phyloP scores from a whole-genome alignment of 2,888 invertebrate species.

The Sicus ferrugineus region DNA sequence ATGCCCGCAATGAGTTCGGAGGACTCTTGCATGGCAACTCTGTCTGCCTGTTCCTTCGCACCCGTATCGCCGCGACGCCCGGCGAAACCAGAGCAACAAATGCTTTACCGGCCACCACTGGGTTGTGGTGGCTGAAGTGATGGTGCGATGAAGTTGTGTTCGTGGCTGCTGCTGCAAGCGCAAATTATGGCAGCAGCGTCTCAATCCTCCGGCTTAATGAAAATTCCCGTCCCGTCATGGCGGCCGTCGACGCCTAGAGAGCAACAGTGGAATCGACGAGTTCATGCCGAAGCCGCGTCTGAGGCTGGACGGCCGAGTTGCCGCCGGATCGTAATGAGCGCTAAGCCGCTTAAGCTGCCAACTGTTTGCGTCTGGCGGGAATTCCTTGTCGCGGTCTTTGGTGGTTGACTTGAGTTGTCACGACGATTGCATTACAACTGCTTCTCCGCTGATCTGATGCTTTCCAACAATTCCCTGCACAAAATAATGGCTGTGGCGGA shows the following conservation, averaged over 20 bases:
- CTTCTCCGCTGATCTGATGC: background rate
- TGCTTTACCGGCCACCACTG: background rate
- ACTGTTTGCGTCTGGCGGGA: background rate
- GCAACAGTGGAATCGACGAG: background rate
- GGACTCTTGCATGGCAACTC: background rate
- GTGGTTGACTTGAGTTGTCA: background rate
- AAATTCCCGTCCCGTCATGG: background rate
- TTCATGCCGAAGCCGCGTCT: background rate
- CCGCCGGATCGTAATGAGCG: conserved; percentile 31
- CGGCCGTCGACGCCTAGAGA: background rate
- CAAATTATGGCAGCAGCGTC: conserved; percentile 29
- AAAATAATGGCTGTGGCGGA: background rate
- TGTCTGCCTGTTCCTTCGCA: conserved; percentile 31
- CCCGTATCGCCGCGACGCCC: background rate
- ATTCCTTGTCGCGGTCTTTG: background rate
- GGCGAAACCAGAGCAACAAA: conserved; percentile 8
- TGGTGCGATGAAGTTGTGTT: background rate
- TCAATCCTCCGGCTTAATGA: conserved; percentile 22
- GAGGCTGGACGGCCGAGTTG: background rate
- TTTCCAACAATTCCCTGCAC: background rate
- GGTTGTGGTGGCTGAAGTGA: background rate
- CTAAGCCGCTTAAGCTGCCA: background rate
- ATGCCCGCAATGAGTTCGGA: conserved; percentile 5
- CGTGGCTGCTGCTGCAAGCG: conserved; percentile 1
- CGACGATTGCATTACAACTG: background rate